Evolutionary conservation across 2,888 invertebrate species (phyloP).

Genomic region (Euspilapteryx auroguttella): DNA sequence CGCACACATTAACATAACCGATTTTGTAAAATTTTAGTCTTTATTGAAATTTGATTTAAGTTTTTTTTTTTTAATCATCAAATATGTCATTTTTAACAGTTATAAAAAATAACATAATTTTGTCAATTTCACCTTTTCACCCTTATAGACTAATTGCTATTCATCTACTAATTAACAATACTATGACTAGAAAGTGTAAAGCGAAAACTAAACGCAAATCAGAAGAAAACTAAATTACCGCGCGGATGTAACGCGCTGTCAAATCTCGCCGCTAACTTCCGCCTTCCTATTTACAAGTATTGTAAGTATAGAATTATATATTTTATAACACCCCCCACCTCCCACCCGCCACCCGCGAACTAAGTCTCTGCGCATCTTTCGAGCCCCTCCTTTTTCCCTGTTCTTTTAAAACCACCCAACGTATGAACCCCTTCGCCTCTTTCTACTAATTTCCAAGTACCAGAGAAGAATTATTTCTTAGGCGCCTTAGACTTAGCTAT

Average conservation of each 20-base stretch:
- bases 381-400: conserved; percentile 60
- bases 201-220: neutral
- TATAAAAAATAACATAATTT: too few relatives aligned
- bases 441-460: conserved; percentile 63
- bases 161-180: too few relatives aligned
- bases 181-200: too few relatives aligned
- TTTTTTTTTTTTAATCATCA: too few relatives aligned
- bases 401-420: conserved; percentile 61
- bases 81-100: too few relatives aligned
- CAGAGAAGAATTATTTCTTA: conserved; percentile 61
- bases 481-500: too few relatives aligned
- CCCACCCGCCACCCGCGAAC: conserved; percentile 39
- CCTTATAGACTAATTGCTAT: too few relatives aligned
- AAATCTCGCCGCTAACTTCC: conserved; percentile 29
- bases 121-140: too few relatives aligned
- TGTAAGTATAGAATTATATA: conserved; percentile 63
- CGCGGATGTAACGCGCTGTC: conserved; percentile 6
- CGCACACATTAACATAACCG: too few relatives aligned
- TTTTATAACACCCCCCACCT: conserved; percentile 37
- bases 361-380: conserved; percentile 63
- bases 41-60: too few relatives aligned
- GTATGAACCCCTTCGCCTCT: conserved; percentile 59
- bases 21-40: too few relatives aligned
- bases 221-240: conserved; percentile 1
- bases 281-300: conserved; percentile 62